These are phyloP conservation scores for Vultur gryphus DNA, from an alignment of 2,797 vertebrate genomes.

Conservation along the genomic window DNA sequence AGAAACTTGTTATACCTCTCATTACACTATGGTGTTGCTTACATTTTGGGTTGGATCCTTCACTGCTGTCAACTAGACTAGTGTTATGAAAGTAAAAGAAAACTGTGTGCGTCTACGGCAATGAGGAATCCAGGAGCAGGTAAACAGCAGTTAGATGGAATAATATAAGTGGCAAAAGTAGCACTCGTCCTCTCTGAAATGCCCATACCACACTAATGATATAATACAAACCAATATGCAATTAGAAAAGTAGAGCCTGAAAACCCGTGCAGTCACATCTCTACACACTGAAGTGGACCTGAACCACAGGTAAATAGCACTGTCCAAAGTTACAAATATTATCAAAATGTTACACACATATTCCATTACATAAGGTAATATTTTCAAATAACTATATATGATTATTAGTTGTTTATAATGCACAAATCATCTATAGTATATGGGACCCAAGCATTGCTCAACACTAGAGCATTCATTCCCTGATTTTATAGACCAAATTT, in stretches of 20 bases:
- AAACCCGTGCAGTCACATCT: not conserved
- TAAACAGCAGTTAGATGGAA: not conserved
- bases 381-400: not conserved
- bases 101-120: not conserved
- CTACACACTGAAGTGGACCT: not conserved
- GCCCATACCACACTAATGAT: no score
- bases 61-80: not conserved
- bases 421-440: not conserved
- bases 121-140: not conserved
- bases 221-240: not conserved
- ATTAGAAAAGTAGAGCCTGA: not conserved
- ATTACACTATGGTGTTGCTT: not conserved
- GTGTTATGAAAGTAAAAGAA: not conserved
- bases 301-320: not conserved
- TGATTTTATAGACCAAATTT: not conserved
- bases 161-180: not conserved
- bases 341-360: not conserved
- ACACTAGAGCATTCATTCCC: not conserved
- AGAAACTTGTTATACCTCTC: not conserved
- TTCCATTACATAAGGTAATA: fast-evolving
- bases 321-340: not conserved
- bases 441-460: not conserved
- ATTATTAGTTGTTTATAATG: not conserved
- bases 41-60: not conserved
- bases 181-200: not conserved